These are phyloP conservation scores for Mellilla xanthometata DNA, from an alignment of 2,888 invertebrate genomes.

Conservation along the genomic window DNA sequence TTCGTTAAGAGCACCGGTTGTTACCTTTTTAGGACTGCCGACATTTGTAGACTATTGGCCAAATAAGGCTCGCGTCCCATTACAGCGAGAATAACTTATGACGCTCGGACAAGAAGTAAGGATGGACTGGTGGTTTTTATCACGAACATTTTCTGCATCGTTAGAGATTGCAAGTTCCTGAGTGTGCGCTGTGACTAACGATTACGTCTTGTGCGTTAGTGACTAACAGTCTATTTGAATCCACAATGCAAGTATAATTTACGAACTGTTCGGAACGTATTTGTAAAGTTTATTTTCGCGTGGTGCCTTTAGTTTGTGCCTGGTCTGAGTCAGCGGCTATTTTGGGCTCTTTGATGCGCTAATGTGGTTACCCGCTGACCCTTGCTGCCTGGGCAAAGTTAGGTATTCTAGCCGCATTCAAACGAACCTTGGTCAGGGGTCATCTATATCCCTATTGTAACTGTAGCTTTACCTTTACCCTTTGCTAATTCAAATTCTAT, in stretches of 20 bases:
- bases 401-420: constrained; percentile 15
- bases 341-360: constrained; percentile 57
- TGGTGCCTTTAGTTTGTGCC: constrained; percentile 40
- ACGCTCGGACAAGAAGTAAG: constrained; percentile 20
- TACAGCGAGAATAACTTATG: constrained; percentile 37
- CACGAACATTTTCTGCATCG: constrained; percentile 10
- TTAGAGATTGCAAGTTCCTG: constrained; percentile 6
- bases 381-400: constrained; percentile 22
- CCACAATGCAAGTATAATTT: constrained; percentile 46
- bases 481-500: not conserved
- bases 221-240: constrained; percentile 50
- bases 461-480: constrained; percentile 6
- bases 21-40: constrained; percentile 59
- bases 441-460: not conserved
- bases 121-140: constrained; percentile 25
- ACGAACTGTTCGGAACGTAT: constrained; percentile 49
- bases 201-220: constrained; percentile 37
- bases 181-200: constrained; percentile 29
- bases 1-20: constrained; percentile 58
- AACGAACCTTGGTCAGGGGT: not conserved
- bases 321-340: constrained; percentile 66
- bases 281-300: constrained; percentile 53
- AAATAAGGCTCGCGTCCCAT: constrained; percentile 48
- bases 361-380: constrained; percentile 31
- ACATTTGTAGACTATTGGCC: constrained; percentile 49